Evolutionary conservation across 1,140 invertebrate genomes (phyloP).

Genomic region (Dryas iulia): DNA sequence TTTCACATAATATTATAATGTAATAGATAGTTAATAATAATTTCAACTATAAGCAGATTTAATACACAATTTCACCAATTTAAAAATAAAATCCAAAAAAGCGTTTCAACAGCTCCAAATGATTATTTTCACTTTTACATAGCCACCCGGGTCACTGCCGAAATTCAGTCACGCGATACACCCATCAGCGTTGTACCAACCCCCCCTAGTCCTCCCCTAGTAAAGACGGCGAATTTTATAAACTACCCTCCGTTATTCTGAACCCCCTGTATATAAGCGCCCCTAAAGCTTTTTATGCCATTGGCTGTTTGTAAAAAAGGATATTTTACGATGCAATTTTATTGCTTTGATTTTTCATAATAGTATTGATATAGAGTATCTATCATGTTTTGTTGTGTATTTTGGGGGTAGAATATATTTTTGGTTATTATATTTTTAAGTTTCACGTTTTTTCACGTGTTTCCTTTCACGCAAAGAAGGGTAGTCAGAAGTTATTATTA

Average conservation of each 20-base stretch:
- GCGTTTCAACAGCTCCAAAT: constrained; percentile 49
- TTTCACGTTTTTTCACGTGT: too few species aligned
- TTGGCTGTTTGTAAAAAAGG: constrained; percentile 56
- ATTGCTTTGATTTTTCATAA: constrained; percentile 56
- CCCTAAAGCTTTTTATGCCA: constrained; percentile 61
- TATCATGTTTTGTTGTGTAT: constrained; percentile 10
- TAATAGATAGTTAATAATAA: too few species aligned
- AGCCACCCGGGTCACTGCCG: constrained; percentile 72
- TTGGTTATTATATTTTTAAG: too few species aligned
- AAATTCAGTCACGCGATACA: constrained; percentile 77
- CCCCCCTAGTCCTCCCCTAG: too few species aligned
- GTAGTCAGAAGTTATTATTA: too few species aligned
- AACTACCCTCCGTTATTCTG: constrained; percentile 72
- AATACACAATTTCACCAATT: not conserved
- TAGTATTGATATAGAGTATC: constrained; percentile 12
- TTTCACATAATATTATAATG: too few species aligned
- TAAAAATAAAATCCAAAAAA: not conserved
- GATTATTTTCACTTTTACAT: constrained; percentile 76
- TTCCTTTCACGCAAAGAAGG: too few species aligned
- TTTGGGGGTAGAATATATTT: not conserved
- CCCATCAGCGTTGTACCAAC: constrained; percentile 41
- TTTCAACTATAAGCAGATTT: too few species aligned
- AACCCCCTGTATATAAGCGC: constrained; percentile 51
- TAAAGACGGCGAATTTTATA: constrained; percentile 75
- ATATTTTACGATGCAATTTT: constrained; percentile 66